Evolutionary conservation across 1,140 invertebrate species (phyloP), one percentile per base, ranked within the genome.

Genomic region (Leptonema lineaticorne): DNA sequence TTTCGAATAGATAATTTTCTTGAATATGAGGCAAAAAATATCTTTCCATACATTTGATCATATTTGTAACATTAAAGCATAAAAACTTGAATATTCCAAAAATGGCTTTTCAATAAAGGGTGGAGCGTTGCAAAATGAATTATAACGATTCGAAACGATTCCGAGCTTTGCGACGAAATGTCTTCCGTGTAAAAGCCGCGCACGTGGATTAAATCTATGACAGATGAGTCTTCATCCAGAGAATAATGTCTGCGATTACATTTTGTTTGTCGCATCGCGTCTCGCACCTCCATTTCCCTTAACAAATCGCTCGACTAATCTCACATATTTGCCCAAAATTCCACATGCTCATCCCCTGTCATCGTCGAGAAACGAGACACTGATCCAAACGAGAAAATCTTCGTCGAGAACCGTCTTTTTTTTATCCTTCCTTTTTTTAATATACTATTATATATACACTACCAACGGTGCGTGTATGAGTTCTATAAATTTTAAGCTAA

Each of bases 181-280:
- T 62, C 30, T 27, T 30, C 9, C 24, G n/a, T 6, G n/a, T 16
- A 62, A 30, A 62, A 53, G 27, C 63, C 56, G 16, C 56, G 16
- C 37, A 41, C 2, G n/a, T 24, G 33, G 65, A 29, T 48, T 71
- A 71, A 71, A 68, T 65, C 65, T 59, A 59, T 71, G 69, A 71
- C 69, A 64, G 60, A 71, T 63, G 18, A 59, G 63, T 46, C 60
- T 9, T 29, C 22, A 30, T 46, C 53, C 28, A 9, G 60, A 58
- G 69, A 71, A 37, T 71, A 68, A 71, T 71, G 66, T 48, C 60
- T 14, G 46, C 69, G 66, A 68, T 71, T 71, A 71, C 69, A 56
- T 71, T 71, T 67, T 71, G 65, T 71, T 71, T 71, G 69, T 71
- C 69, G 41, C 57, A 60, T 41, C 45, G 26, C 28, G 50, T 33